phyloP scores from a whole-genome alignment of 2,797 vertebrate species.

The Octomys mimax region DNA sequence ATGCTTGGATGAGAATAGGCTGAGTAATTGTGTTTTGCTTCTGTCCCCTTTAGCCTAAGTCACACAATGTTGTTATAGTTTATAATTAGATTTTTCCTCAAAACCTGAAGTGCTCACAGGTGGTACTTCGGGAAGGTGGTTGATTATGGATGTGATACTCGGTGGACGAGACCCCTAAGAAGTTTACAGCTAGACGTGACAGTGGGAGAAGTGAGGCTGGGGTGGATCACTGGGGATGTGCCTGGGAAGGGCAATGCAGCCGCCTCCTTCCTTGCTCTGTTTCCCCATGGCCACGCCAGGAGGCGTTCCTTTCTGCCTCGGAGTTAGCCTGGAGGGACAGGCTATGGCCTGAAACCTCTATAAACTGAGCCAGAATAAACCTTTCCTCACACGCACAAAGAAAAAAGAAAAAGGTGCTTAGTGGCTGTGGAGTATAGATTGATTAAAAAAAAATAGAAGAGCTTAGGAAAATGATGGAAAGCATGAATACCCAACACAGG shows the following conservation, averaged over 20 bases:
- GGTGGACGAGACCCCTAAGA: background rate
- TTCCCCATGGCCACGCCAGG: background rate
- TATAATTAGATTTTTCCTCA: background rate
- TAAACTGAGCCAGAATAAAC: background rate
- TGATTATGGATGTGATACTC: background rate
- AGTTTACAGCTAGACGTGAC: background rate
- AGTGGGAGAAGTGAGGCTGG: background rate
- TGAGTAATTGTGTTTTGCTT: slow-evolving; percentile 58
- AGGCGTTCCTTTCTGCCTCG: background rate
- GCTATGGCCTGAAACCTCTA: background rate
- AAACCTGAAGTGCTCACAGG: background rate
- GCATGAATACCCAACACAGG: no score
- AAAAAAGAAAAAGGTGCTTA: no score
- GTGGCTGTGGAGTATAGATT: no score
- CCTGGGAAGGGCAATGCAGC: background rate
- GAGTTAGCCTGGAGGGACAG: background rate
- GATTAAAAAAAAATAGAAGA: no score
- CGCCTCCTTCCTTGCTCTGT: background rate
- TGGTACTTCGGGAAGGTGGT: background rate
- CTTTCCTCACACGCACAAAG: background rate
- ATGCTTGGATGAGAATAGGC: background rate
- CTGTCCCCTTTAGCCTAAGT: background rate
- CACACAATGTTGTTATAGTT: background rate
- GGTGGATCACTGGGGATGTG: background rate
- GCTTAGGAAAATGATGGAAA: no score